These are phyloP conservation scores for Ptychadena robeensis DNA, from an alignment of 2,797 vertebrate species.

Conservation along the genomic window DNA sequence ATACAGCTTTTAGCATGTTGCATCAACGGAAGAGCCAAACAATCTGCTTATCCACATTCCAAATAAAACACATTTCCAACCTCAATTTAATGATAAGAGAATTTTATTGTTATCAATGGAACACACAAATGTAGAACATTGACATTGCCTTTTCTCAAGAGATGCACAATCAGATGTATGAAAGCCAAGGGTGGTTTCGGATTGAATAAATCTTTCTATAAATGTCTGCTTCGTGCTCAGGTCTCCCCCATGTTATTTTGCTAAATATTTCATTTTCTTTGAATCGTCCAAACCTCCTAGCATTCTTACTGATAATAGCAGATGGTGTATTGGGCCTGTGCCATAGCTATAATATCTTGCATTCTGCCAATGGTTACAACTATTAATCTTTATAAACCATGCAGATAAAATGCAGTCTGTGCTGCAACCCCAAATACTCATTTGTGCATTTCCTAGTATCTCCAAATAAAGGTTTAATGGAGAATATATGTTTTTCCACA, in stretches of 20 bases:
- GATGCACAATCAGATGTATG: constrained; percentile 38
- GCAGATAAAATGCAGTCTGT: not conserved
- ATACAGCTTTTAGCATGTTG: not conserved
- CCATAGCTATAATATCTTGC: constrained; percentile 11
- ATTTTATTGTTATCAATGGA: constrained; percentile 7
- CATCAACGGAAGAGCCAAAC: not conserved
- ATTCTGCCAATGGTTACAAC: constrained; percentile 24
- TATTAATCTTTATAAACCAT: constrained; percentile 7
- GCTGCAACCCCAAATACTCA: not conserved
- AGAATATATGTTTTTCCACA: not conserved
- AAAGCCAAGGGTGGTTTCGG: constrained; percentile 29
- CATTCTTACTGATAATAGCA: constrained; percentile 29
- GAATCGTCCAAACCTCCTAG: constrained; percentile 45
- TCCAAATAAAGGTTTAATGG: not conserved
- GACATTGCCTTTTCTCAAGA: constrained; percentile 26
- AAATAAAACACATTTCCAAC: constrained; percentile 2
- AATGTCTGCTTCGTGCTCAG: constrained; percentile 24
- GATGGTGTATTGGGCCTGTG: constrained; percentile 50
- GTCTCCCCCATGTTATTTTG: constrained; percentile 19
- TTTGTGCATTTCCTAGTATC: constrained; percentile 1
- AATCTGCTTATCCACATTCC: not conserved
- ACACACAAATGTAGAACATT: constrained; percentile 1
- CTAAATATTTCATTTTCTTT: constrained; percentile 7
- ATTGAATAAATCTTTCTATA: constrained; percentile 34
- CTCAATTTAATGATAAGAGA: constrained; percentile 4